These are phyloP conservation scores for Trachops cirrhosus DNA, from an alignment of 2,797 vertebrate species.

Conservation along the genomic window DNA sequence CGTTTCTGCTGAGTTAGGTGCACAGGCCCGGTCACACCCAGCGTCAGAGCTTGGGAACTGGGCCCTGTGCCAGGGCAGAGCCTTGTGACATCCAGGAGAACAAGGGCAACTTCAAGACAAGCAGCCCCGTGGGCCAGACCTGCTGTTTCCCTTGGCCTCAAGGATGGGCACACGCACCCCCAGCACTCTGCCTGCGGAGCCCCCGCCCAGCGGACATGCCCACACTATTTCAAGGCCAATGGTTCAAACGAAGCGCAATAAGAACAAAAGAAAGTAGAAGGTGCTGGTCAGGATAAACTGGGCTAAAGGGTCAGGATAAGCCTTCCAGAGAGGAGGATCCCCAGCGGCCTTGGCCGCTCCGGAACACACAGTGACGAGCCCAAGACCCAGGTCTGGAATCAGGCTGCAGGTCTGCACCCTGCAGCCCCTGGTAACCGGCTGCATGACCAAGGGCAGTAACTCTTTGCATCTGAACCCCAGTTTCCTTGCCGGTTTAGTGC, in stretches of 20 bases:
- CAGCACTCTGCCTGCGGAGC: background rate
- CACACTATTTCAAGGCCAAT: background rate
- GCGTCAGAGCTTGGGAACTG: background rate
- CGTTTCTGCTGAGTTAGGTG: constrained; percentile 41
- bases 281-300: background rate
- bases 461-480: background rate
- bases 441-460: background rate
- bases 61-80: background rate
- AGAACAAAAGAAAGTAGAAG: background rate
- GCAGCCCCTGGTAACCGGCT: background rate
- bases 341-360: background rate
- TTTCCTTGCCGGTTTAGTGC: background rate
- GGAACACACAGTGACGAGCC: background rate
- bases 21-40: background rate
- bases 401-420: background rate
- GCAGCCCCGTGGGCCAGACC: background rate
- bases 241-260: background rate
- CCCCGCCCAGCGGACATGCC: no score
- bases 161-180: background rate
- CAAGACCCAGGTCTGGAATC: background rate
- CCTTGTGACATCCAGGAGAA: background rate
- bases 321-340: background rate
- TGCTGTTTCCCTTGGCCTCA: background rate
- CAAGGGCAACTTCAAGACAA: background rate
- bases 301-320: background rate